Base-by-base conservation (phyloP, 1,140 invertebrate genomes). In the Drosophila azteca region DNA sequence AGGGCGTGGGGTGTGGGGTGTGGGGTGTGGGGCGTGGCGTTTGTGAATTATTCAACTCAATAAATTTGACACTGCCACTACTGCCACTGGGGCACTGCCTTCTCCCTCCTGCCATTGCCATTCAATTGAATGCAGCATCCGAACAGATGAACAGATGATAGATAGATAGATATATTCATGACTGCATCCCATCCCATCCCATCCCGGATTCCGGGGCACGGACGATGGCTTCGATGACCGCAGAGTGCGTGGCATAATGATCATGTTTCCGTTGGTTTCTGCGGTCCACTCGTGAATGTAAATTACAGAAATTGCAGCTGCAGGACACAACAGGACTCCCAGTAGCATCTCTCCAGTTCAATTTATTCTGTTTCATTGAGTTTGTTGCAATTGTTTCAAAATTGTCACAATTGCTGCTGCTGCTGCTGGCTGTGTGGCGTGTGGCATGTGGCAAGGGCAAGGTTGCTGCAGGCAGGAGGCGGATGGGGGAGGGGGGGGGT, bases 401-500 rank as follows among this genome's bases (percentile, higher is more conserved):
- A 70, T 70, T 84, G 35, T 59, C 55, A 48, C 39, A 64, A 49
- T 61, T 67, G 41, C 51, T 55, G 35, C 11, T 17, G 26, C 20
- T 59, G 29, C 51, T 17, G 17, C 51, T 68, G 35, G 39, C 20
- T 20, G 8, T 59, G 46, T 26, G 44, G 7, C 6, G 55, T 53
- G 67, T 11, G 55, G 26, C 31, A n/a, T 66, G 57, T 64, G 65
- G 62, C 83, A 87, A 87, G 82, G 82, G 85, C 79, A 87, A 87
- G 82, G 82, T 82, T 87, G 75, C 83, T 87, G 82, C 81, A 81
- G 77, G 17, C 77, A 74, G 74, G 81, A 77, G 81, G 73, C 73
- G 68, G 77, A 77, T 81, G 65, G n/a, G n/a, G n/a, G n/a, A n/a
- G n/a, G n/a, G n/a, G n/a, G n/a, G n/a, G n/a, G n/a, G 17, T 20